Evolutionary conservation across 2,888 invertebrate species (phyloP), one percentile per base, ranked within the genome.

Genomic region (Drosophila merina): DNA sequence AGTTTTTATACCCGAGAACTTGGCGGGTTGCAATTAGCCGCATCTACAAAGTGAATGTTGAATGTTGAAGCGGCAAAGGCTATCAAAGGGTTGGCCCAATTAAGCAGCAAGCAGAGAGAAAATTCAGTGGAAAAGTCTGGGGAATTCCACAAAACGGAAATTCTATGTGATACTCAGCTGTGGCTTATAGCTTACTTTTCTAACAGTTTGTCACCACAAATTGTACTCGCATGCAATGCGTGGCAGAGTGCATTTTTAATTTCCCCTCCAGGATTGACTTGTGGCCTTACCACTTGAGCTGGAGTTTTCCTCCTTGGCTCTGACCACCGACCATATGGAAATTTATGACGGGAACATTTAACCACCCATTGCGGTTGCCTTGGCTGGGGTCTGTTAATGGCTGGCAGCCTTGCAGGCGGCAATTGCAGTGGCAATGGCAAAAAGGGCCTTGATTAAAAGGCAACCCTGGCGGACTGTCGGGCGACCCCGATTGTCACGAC

Each of bases 21-120:
- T 72, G 73, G 72, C 74, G 68, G 59, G 77, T 79, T 79, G 82
- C 79, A 82, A 85, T 82, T 82, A 82, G 85, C 75, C 72, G 64
- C 64, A 55, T 69, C 72, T 60, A 79, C 72, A 60, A 57, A 62
- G 44, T 48, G 50, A 58, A 51, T 48, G 58, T 9, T 28, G 57
- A 58, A 51, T 48, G 58, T 9, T 33, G 57, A 48, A 33, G 47
- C 60, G 47, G 57, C n/a, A n/a, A n/a, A n/a, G n/a, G n/a, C 40
- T 48, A 40, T 62, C 60, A 57, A 49, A 42, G 58, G 57, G 48
- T 62, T 57, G 42, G 48, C 33, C 58, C 60, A 62, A 62, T 62
- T 62, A 57, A 28, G 51, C 20, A 20, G 31, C 12, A 36, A 45
- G 25, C 44, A 36, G 14, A 40, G 12, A 1, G 40, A 12, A 51